Evolutionary conservation across 2,113 vertebrate genomes (phyloP).

Genomic region (Corythornis vintsioides): DNA sequence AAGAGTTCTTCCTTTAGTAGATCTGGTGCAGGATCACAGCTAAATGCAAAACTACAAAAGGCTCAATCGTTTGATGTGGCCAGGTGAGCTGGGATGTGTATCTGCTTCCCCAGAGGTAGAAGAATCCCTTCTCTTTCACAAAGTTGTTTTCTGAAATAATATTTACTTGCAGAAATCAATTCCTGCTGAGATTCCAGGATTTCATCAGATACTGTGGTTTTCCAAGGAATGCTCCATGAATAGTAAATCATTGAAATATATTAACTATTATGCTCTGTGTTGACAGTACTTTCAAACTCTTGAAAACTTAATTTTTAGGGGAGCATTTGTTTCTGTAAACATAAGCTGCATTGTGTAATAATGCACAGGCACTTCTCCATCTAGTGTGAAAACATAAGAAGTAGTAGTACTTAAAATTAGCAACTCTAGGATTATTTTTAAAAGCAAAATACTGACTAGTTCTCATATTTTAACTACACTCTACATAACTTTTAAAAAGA

Average conservation of each 20-base stretch:
- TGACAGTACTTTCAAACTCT: background rate
- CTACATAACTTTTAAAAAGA: background rate
- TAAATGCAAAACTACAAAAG: constrained; percentile 90
- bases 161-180: background rate
- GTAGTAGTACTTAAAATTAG: constrained; percentile 6
- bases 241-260: background rate
- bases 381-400: background rate
- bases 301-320: background rate
- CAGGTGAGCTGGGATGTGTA: constrained; percentile 75
- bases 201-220: background rate
- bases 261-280: background rate
- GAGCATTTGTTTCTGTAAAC: background rate
- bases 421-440: background rate
- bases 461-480: background rate
- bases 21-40: constrained; percentile 80
- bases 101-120: background rate
- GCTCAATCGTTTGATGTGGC: constrained; percentile 90
- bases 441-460: background rate
- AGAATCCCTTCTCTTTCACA: background rate
- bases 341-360: background rate
- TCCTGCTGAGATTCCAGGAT: background rate
- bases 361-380: background rate
- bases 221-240: background rate
- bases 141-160: background rate
- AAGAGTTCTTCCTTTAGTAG: constrained; percentile 93